Percentiles rank a stretch among this genome's conserved stretches.
Conservation (phyloP, 92 coral and sea anemone species). For the Heliopora coerulea region DNA sequence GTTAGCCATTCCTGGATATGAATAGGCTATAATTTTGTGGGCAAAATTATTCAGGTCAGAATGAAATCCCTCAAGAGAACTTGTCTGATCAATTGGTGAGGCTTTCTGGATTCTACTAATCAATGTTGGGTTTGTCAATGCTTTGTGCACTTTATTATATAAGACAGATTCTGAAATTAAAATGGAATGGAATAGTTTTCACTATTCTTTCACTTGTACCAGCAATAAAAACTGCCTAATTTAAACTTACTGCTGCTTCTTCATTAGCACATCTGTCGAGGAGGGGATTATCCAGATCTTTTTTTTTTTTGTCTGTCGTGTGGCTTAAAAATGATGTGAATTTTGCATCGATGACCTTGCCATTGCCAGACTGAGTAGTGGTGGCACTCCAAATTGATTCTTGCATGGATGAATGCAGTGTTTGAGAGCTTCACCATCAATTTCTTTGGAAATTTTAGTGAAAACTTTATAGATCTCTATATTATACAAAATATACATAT, state of each 20-base stretch:
- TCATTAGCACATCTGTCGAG: slow-evolving; percentile 21
- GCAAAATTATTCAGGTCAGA: slow-evolving; percentile 8
- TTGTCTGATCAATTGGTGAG: slow-evolving; percentile 20
- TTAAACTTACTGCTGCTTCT: slow-evolving; percentile 4
- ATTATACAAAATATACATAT: too few relatives aligned
- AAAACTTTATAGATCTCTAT: slow-evolving; percentile 1
- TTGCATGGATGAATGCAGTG: slow-evolving; percentile 15
- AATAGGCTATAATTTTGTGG: slow-evolving; percentile 11
- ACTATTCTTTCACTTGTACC: not conserved
- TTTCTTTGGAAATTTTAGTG: slow-evolving; percentile 15
- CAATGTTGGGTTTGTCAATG: not conserved
- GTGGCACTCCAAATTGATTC: slow-evolving; percentile 35
- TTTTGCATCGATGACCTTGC: slow-evolving; percentile 20
- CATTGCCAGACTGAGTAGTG: slow-evolving; percentile 30
- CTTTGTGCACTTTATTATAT: not conserved
- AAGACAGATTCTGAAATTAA: slow-evolving; percentile 7
- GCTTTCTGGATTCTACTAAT: not conserved
- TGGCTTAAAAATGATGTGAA: slow-evolving; percentile 20
- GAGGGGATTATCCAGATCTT: slow-evolving; percentile 24
- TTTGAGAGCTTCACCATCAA: not conserved
- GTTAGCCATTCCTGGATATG: not conserved
- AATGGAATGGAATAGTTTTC: not conserved
- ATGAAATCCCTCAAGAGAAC: slow-evolving; percentile 17
- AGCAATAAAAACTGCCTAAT: not conserved
- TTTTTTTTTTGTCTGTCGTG: slow-evolving; percentile 12